Evolutionary conservation across 2,888 invertebrate species (phyloP), one percentile per base, ranked within the genome.

Genomic region (Stenoptilia bipunctidactyla): DNA sequence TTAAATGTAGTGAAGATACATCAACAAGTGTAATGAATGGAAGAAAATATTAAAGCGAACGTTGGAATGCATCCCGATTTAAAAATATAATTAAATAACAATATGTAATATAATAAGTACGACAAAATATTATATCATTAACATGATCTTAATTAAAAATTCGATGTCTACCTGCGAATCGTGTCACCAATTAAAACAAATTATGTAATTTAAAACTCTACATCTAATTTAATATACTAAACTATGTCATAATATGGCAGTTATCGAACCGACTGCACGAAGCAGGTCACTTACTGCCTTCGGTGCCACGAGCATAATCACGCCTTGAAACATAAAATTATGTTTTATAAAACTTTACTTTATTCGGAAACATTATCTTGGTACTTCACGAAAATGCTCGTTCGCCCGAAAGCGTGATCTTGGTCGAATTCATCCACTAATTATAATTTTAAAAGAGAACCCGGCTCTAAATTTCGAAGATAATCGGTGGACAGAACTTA

Each of bases 241-340:
- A 76, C 66, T 83, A 83, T 75, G 80, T 80, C 70, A 74, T 83
- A 83, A 83, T 83, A 83, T 83, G 82, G 82, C 82, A 83, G 82
- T 83, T 80, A 67, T 71, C 77, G 76, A 80, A 79, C 75, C 80
- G 73, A 75, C 72, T 69, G 75, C 74, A 8, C 73, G 66, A 71
- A 60, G 63, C 62, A 58, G 56, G 44, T 55, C 61, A 55, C n/a
- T n/a, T 54, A 53, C 53, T 55, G 50, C 47, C 62, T 58, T 55
- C 62, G 60, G 61, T 58, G 9, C n/a, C 30, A 30, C 30, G 20
- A 20, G 20, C 20, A 20, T 20, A 3, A 3, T 8, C 20, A n/a
- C n/a, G n/a, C n/a, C n/a, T n/a, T n/a, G n/a, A n/a, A n/a, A n/a
- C n/a, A n/a, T n/a, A n/a, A n/a, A n/a, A n/a, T n/a, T n/a, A n/a